Base-by-base conservation (phyloP, 2,113 vertebrate genomes). In the Amblyornis subalaris region DNA sequence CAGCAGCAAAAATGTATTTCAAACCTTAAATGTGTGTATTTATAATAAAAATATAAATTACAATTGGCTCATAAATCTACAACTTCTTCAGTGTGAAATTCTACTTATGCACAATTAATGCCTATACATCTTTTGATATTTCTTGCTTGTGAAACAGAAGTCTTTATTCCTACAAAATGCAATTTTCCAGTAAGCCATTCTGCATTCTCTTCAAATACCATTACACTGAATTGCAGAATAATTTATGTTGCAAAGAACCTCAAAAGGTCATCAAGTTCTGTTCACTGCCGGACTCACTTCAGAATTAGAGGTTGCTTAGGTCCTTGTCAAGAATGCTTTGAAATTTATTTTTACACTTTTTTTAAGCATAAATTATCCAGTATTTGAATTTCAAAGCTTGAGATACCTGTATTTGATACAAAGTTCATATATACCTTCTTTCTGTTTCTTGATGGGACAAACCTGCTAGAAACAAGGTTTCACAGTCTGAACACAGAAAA, bases 1-100 rank as follows among this genome's bases (percentile, higher is more conserved):
- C 85, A 94, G 90, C 83, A 94, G 92, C 47, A 94, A 96, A 95
- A 94, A 81, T n/a, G 16, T 42, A 84, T 88, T 89, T 71, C 23
- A 90, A 76, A 75, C 19, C 61, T 79, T 40, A 78, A 72, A 35
- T 9, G 1, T 60, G 21, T 31, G 25, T 19, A 53, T 53, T 85
- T 82, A 28, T 70, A 62, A 81, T 8, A 54, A 66, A 91, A 87
- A 15, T 12, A 9, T 36, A 28, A 33, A 24, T 51, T 79, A 61
- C 17, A 45, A 48, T 3, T 79, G 36, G 17, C 12, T 81, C 11
- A 71, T 54, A 65, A 69, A 73, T 21, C 42, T 44, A 14, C 3
- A 84, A 28, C 20, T 47, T 72, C 29, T 57, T 53, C 23, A 62
- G 7, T 58, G 45, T 57, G 24, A 31, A 67, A 36, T 44, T 78